Evolutionary conservation across 2,113 vertebrate genomes (phyloP), one percentile per base, ranked within the genome.

Genomic region (Cichladusa arquata): DNA sequence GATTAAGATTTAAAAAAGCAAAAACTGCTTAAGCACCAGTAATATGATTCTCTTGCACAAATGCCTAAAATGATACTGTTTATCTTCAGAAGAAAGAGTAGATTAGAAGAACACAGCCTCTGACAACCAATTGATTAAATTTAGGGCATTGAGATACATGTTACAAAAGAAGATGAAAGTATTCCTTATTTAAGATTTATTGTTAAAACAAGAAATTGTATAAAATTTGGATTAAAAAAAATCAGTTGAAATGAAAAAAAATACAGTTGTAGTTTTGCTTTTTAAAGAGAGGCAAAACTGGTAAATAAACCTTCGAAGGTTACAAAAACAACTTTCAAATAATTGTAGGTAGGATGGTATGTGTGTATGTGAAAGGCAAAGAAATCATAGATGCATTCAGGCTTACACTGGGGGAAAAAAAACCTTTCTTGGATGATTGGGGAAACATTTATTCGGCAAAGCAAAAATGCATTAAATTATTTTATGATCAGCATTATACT

Each of bases 11-110:
- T 97, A 97, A 98, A 98, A 97, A 98, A 97, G 97, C 95, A 97
- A 98, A 98, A 98, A 98, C 97, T 98, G 98, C 98, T 98, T 98
- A 98, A 98, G 98, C 97, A 98, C 97, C 97, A 98, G 98, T 98
- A 98, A 98, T 98, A 98, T 98, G 97, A 98, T 98, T 98, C 97
- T 97, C 97, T 97, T 97, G 97, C 97, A 98, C 97, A 98, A 98
- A 98, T 97, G 97, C 97, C 96, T 98, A 97, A 98, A 98, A 98
- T 98, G 97, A 98, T 98, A 98, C 97, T 97, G 97, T 98, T 98
- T 98, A 98, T 98, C 98, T 98, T 97, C 95, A 97, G 97, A 97
- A 98, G 98, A 98, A 98, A 98, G 81, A 96, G 97, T 97, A 98
- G 97, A 98, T 98, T 98, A 98, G 97, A 97, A 97, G 96, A 97